Percentiles rank a stretch among this genome's conserved stretches.
These are phyloP conservation scores for Alosa alosa DNA, from an alignment of 2,113 vertebrate species.

Conservation along the genomic window DNA sequence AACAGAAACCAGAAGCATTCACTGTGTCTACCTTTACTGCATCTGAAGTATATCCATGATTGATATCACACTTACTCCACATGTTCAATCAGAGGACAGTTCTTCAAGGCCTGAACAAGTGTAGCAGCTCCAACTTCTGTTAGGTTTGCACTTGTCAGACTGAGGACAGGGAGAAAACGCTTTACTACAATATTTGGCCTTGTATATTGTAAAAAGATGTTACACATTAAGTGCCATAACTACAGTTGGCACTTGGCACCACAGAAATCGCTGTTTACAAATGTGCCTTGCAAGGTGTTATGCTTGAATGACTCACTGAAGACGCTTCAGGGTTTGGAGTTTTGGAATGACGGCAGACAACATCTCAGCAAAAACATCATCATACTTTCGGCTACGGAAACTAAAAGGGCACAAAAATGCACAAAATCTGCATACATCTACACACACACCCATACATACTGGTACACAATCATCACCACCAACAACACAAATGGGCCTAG, in stretches of 20 bases:
- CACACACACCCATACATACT: not conserved
- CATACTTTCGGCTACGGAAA: constrained; percentile 83
- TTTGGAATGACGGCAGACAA: constrained; percentile 72
- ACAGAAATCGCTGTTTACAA: not conserved
- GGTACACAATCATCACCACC: not conserved
- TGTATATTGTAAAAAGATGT: not conserved
- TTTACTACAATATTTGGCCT: not conserved
- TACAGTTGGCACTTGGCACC: not conserved
- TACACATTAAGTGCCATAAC: not conserved
- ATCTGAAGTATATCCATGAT: not conserved
- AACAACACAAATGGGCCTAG: not conserved
- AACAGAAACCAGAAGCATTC: not conserved
- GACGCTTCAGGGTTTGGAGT: constrained; percentile 70
- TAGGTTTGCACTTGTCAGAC: constrained; percentile 74
- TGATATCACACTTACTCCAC: constrained; percentile 72
- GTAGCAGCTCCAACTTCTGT: constrained; percentile 68
- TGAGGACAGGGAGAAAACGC: constrained; percentile 47
- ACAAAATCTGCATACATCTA: not conserved
- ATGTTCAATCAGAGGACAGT: constrained; percentile 76
- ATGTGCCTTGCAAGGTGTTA: not conserved
- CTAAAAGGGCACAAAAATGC: constrained; percentile 60
- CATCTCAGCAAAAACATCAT: constrained; percentile 79
- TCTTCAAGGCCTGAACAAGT: constrained; percentile 69
- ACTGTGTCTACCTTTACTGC: not conserved
- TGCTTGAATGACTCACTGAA: constrained; percentile 75